phyloP scores from a whole-genome alignment of 2,888 invertebrate species.

The Sacculina carcini region DNA sequence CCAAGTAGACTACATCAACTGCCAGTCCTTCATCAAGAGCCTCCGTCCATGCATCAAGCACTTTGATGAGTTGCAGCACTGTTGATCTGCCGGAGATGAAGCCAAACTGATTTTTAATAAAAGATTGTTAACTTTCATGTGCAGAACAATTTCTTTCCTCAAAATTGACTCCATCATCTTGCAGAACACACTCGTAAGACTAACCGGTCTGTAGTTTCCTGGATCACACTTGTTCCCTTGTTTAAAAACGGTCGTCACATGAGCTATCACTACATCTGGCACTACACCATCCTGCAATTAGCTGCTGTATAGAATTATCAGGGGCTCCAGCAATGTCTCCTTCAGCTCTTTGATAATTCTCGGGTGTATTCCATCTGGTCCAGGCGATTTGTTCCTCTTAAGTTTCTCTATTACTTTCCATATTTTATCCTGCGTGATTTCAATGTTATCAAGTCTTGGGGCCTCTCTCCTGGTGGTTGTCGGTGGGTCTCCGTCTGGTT shows the following conservation, averaged over 20 bases:
- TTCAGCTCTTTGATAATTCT: neutral
- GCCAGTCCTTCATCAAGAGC: neutral
- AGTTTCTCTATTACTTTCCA: neutral
- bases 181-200: neutral
- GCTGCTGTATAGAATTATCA: neutral
- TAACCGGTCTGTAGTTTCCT: constrained; percentile 4
- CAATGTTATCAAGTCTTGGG: neutral
- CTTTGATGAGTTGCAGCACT: neutral
- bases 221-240: neutral
- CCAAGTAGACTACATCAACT: neutral
- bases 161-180: neutral
- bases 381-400: constrained; percentile 4
- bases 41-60: constrained; percentile 1
- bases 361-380: neutral
- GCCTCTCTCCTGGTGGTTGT: neutral
- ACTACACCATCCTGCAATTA: neutral
- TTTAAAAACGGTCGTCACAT: neutral
- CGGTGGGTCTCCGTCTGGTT: neutral
- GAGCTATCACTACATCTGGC: neutral
- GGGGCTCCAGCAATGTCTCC: neutral
- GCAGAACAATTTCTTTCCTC: neutral
- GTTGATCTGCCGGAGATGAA: neutral
- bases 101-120: neutral
- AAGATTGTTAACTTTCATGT: neutral
- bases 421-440: neutral